Base-by-base conservation (phyloP, 1,140 invertebrate species). In the Drosophila watanabei region DNA sequence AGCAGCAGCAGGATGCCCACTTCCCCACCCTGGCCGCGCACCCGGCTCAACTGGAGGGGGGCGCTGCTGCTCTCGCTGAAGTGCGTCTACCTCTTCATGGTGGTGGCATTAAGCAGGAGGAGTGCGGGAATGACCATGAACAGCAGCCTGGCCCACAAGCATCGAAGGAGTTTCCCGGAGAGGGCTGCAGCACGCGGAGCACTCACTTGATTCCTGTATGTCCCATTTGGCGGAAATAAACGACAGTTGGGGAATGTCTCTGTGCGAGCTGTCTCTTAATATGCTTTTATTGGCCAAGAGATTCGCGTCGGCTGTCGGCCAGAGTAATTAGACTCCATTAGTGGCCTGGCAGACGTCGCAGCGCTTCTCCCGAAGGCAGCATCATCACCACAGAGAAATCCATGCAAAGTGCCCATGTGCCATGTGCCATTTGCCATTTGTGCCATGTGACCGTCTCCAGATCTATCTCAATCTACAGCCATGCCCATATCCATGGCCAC, bases 311-410 rank as follows among this genome's bases (percentile, higher is more conserved):
- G 64, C 75, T 69, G 75, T 72, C 66, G 82, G 73, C 76, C 59
- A 69, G 63, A 83, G 81, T 90, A 88, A 88, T 88, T 88, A 88
- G 79, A 75, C 85, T 88, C 85, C 85, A 88, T 88, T 88, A 88
- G 85, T 79, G 56, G 70, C 45, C 43, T 49, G 58, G 69, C 77
- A 78, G 65, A 78, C 84, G 60, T 75, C 57, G 60, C 41, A 45
- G 69, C 32, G 33, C 28, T 58, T 20, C 66, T 41, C 11, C 39
- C 33, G 41, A 37, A 66, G 39, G 48, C 61, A 66, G 48, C 51
- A 33, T 18, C 30, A 24, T n/a, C 24, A 16, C 46, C 24, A 24
- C 24, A 2, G 24, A 82, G 65, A 76, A 82, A 82, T 72, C 71
- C 65, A 87, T 75, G 80, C 85, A 89, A 89, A 84, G 85, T 89